Percentiles rank a stretch among this genome's conserved stretches.
These are phyloP conservation scores for Chymomyza fuscimana DNA, from an alignment of 2,888 invertebrate genomes.

Conservation along the genomic window DNA sequence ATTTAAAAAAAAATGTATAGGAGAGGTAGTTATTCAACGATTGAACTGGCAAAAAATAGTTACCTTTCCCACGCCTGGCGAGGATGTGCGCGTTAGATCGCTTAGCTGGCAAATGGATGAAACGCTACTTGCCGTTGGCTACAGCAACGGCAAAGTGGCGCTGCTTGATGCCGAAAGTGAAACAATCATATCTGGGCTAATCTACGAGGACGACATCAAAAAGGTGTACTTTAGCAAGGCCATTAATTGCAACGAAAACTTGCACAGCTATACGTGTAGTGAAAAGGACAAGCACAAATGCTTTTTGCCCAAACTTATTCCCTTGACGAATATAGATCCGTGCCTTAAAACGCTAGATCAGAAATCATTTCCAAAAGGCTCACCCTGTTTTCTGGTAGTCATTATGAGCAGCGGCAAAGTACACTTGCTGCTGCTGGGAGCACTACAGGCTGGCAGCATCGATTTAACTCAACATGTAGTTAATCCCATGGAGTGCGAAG, in stretches of 20 bases:
- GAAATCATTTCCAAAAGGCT: conserved; percentile 82
- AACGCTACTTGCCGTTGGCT: conserved; percentile 86
- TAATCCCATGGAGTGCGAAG: conserved; percentile 82
- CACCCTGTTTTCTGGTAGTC: conserved; percentile 88
- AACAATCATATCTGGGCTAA: conserved; percentile 85
- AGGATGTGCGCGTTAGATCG: conserved; percentile 86
- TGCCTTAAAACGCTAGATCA: conserved; percentile 81
- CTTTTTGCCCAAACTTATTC: conserved; percentile 82
- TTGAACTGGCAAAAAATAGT: conserved; percentile 97
- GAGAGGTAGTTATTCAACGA: conserved; percentile 92
- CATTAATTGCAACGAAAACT: conserved; percentile 62
- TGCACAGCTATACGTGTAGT: conserved; percentile 56
- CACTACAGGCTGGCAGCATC: conserved; percentile 89
- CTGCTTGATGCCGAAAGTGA: conserved; percentile 93
- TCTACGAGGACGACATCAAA: conserved; percentile 84
- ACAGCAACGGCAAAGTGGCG: conserved; percentile 85
- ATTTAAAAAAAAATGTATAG: conserved; percentile 79
- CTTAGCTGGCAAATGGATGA: conserved; percentile 98
- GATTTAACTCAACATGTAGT: conserved; percentile 82
- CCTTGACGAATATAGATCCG: conserved; percentile 82
- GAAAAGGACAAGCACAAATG: conserved; percentile 59
- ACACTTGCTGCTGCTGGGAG: conserved; percentile 90
- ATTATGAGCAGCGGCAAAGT: conserved; percentile 88
- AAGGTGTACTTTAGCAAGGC: conserved; percentile 86
- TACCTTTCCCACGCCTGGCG: conserved; percentile 88